phyloP scores from a whole-genome alignment of 2,888 invertebrate species.

The Dasysyrphus albostriatus region DNA sequence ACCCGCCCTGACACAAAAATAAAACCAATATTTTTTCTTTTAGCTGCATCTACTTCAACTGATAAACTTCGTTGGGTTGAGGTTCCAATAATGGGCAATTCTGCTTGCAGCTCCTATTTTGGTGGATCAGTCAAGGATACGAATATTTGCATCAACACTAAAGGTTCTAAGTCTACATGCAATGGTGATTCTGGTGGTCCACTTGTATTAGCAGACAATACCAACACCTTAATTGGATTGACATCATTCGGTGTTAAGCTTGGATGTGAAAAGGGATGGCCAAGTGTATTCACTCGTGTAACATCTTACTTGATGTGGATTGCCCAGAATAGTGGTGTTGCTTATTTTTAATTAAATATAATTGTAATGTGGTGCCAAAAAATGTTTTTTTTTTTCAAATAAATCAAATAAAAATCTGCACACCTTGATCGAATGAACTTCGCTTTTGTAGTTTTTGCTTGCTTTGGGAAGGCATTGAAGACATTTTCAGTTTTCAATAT shows the following conservation, averaged over 20 bases:
- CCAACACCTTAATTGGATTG: slow-evolving; percentile 79
- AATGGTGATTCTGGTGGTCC: slow-evolving; percentile 83
- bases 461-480: too few species aligned
- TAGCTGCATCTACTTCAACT: slow-evolving; percentile 75
- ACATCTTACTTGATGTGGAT: slow-evolving; percentile 81
- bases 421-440: too few species aligned
- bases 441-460: too few species aligned
- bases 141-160: slow-evolving; percentile 83
- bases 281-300: slow-evolving; percentile 81
- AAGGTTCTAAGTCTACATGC: slow-evolving; percentile 81
- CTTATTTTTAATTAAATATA: background rate
- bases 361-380: background rate
- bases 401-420: too few species aligned
- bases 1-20: background rate
- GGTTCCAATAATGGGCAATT: slow-evolving; percentile 77
- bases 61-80: slow-evolving; percentile 76
- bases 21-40: background rate
- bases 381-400: background rate
- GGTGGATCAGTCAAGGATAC: slow-evolving; percentile 43
- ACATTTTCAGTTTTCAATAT: too few species aligned
- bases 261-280: slow-evolving; percentile 81
- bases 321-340: slow-evolving; percentile 45
- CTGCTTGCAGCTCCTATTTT: slow-evolving; percentile 77
- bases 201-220: slow-evolving; percentile 77
- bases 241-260: slow-evolving; percentile 81